Evolutionary conservation across 2,888 invertebrate species (phyloP).

Genomic region (Criorhina ranunculi): DNA sequence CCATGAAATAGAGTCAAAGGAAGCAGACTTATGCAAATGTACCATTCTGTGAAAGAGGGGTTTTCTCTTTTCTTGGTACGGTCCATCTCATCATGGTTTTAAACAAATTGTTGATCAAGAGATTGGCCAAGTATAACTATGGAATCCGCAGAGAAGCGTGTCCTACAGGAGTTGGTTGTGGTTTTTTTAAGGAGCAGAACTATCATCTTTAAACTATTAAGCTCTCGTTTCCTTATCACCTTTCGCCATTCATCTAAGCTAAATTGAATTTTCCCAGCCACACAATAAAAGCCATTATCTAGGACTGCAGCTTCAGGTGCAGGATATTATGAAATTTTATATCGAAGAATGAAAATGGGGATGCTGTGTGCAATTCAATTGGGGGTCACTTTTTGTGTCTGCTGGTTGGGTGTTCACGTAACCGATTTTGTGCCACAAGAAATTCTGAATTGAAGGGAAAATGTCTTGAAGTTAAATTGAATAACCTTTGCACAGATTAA

Average conservation of each 20-base stretch:
- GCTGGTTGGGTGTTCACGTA: background rate
- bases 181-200: background rate
- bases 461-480: too few relatives aligned
- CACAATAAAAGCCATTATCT: conserved; percentile 30
- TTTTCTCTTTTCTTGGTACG: too few relatives aligned
- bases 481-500: too few relatives aligned
- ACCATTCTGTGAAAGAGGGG: too few relatives aligned
- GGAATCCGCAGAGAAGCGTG: too few relatives aligned
- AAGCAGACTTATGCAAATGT: too few relatives aligned
- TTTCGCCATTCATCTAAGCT: conserved; percentile 40
- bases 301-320: conserved; percentile 47
- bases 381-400: background rate
- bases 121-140: too few relatives aligned
- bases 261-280: conserved; percentile 51
- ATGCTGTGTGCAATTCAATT: conserved; percentile 5
- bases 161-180: too few relatives aligned
- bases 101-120: too few relatives aligned
- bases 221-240: conserved; percentile 33
- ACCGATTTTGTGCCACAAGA: background rate
- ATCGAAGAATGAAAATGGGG: conserved; percentile 15
- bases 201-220: background rate
- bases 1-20: too few relatives aligned
- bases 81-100: too few relatives aligned
- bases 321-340: conserved; percentile 47
- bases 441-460: too few relatives aligned